Base-by-base conservation (phyloP, 2,113 vertebrate genomes). In the Melospiza georgiana region DNA sequence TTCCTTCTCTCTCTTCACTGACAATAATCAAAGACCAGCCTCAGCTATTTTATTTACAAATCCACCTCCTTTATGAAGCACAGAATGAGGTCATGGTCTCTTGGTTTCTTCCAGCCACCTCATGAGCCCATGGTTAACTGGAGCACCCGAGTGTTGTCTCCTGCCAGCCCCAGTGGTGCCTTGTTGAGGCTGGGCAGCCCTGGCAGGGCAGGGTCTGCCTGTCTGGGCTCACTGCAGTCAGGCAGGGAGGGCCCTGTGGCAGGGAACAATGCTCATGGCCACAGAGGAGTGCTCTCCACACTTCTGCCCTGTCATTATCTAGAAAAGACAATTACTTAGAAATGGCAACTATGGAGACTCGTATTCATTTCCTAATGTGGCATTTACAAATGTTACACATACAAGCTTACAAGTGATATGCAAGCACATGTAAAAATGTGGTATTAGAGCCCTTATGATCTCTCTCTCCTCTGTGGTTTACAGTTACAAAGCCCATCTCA, bases 41-140 rank as follows among this genome's bases (percentile, higher is more conserved):
- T 80, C 30, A 28, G 23, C 6, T 58, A 52, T 62, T 93, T 30
- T 67, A 31, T 72, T 87, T 58, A 66, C 30, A 68, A 58, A 49
- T 51, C 28, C 19, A 44, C 12, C 33, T 65, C 23, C 3, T 14
- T 52, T 61, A 5, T 3, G 39, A 82, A 82, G 65, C 39, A 55
- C 24, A 79, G 49, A 84, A 87, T 27, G 35, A 85, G 28, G 27
- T 71, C 48, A 55, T 1, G 7, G 74, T 57, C 27, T 55, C 77
- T 77, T 63, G 37, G 46, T 73, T 49, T 71, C 43, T 66, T 44
- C 22, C 39, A 79, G 37, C 10, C 19, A 54, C 23, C 59, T 27
- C 48, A 49, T 62, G 63, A 25, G 12, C 9, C 24, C 35, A 12
- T 6, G 0, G 2, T 37, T 75, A 65, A 83, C 0, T 75, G 31